phyloP scores from a whole-genome alignment of 2,797 vertebrate species.

The Numenius phaeopus region DNA sequence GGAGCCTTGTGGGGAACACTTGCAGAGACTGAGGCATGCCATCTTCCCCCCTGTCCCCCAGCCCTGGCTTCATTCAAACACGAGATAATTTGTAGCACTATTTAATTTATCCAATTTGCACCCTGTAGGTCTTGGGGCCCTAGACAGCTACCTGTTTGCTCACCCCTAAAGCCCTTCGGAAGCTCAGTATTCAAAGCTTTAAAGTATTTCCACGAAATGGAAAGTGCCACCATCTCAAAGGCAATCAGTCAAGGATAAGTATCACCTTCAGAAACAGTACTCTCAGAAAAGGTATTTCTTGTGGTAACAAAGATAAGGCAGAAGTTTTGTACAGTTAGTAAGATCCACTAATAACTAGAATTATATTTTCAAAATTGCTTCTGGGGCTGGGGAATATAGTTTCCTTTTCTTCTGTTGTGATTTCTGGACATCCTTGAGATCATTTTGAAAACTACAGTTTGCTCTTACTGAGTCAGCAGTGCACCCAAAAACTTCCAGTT shows the following conservation, averaged over 20 bases:
- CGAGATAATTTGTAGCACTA: background rate
- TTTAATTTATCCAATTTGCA: background rate
- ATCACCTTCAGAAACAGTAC: background rate
- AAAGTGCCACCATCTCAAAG: background rate
- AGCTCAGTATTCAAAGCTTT: background rate
- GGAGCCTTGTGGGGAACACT: background rate
- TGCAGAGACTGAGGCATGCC: background rate
- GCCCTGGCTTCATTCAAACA: background rate
- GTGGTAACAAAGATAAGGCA: constrained; percentile 11
- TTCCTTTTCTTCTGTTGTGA: constrained; percentile 6
- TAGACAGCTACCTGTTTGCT: background rate
- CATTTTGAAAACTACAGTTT: background rate
- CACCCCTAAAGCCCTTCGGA: background rate
- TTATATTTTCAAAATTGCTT: constrained; percentile 35
- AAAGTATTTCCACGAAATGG: background rate
- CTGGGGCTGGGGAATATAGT: background rate
- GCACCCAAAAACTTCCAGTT: background rate
- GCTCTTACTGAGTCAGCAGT: background rate
- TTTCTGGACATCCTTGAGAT: background rate
- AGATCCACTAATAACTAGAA: constrained; percentile 22
- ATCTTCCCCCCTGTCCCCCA: background rate
- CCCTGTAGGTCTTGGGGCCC: background rate
- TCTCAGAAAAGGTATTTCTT: background rate
- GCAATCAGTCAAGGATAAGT: background rate
- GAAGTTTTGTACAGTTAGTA: background rate